These are phyloP conservation scores for Panopea generosa DNA, from an alignment of 2,888 invertebrate genomes.

Conservation along the genomic window DNA sequence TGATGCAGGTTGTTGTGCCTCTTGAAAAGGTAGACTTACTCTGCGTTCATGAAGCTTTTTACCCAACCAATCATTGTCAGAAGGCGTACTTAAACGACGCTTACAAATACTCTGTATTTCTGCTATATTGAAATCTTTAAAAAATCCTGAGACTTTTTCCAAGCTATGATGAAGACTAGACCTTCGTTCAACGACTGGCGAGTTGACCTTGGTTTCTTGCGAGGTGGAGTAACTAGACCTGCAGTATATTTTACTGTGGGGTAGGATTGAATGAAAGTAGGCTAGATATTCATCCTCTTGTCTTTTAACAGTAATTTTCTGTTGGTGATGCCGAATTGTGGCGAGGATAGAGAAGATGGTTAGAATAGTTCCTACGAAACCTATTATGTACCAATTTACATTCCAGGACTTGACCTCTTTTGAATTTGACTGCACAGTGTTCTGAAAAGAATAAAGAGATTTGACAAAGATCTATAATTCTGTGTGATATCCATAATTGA, in stretches of 20 bases:
- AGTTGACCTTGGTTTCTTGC: no score
- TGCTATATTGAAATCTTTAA: no score
- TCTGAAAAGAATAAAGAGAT: no score
- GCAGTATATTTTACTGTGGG: slow-evolving; percentile 31
- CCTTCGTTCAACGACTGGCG: no score
- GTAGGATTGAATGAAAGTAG: slow-evolving; percentile 25
- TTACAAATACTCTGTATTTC: no score
- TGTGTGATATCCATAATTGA: neutral
- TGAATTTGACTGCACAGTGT: neutral
- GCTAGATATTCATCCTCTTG: slow-evolving; percentile 20
- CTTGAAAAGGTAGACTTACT: no score
- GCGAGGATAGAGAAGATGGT: neutral
- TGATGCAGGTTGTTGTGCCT: no score
- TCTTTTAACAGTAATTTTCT: neutral
- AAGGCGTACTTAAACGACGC: no score
- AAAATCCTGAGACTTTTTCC: no score
- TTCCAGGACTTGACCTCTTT: neutral
- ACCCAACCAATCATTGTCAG: no score
- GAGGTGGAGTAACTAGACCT: neutral
- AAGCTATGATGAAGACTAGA: no score
- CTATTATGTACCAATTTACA: slow-evolving; percentile 20
- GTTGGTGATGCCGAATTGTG: neutral
- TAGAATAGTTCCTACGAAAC: slow-evolving; percentile 3
- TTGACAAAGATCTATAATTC: neutral
- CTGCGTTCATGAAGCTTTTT: no score